phyloP scores from a whole-genome alignment of 1,140 invertebrate species.

The Phthorimaea operculella region DNA sequence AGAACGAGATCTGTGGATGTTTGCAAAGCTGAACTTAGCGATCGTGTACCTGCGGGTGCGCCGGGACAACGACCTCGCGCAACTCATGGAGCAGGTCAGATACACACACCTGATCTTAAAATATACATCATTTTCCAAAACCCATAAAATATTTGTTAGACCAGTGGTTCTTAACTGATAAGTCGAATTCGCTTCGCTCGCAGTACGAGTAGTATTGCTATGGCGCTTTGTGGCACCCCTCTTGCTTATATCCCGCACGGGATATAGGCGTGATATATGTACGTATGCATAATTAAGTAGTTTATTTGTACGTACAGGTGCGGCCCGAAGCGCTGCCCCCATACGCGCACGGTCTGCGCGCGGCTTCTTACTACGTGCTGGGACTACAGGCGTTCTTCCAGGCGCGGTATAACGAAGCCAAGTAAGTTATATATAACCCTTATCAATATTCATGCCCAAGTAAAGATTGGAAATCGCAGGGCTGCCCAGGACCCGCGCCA shows the following conservation, averaged over 20 bases:
- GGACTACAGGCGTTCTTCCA: slow-evolving; percentile 97
- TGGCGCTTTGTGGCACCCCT: too few relatives aligned
- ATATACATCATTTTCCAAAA: too few relatives aligned
- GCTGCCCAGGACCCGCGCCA: too few relatives aligned
- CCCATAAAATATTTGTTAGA: too few relatives aligned
- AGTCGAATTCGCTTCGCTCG: too few relatives aligned
- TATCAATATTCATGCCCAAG: too few relatives aligned
- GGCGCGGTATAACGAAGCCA: slow-evolving; percentile 94
- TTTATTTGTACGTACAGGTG: slow-evolving; percentile 67
- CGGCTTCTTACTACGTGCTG: slow-evolving; percentile 95
- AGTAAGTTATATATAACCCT: slow-evolving; percentile 73
- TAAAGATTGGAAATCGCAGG: too few relatives aligned
- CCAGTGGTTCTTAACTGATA: too few relatives aligned
- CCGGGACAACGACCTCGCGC: slow-evolving; percentile 85
- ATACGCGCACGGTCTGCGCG: slow-evolving; percentile 89
- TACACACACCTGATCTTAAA: slow-evolving; percentile 1
- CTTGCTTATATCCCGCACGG: too few relatives aligned
- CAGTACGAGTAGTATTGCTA: too few relatives aligned
- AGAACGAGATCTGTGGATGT: slow-evolving; percentile 92
- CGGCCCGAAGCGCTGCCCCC: slow-evolving; percentile 86
- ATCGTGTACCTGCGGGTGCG: slow-evolving; percentile 95
- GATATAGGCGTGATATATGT: background rate
- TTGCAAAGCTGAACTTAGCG: slow-evolving; percentile 94
- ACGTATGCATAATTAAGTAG: background rate
- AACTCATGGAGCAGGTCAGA: slow-evolving; percentile 82